Conservation (phyloP, 2,113 vertebrate species). For the Takifugu flavidus region DNA sequence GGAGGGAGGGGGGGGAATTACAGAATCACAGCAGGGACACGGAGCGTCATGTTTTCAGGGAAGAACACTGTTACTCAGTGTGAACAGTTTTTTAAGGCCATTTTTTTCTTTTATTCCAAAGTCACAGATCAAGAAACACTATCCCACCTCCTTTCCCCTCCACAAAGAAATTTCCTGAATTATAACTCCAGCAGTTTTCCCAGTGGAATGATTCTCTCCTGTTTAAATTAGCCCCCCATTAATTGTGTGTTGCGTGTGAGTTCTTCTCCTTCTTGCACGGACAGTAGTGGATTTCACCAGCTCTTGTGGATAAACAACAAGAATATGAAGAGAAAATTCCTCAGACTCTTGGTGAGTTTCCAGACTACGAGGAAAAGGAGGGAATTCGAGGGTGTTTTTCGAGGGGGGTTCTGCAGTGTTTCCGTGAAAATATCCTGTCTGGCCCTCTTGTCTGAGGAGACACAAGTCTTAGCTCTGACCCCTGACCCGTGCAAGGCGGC, state of each 20-base stretch:
- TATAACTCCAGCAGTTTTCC: neutral
- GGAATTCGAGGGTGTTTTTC: conserved; percentile 45
- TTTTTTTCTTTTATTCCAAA: no score
- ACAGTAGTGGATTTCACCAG: conserved; percentile 34
- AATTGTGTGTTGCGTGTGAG: conserved; percentile 11
- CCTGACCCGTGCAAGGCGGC: conserved; percentile 55
- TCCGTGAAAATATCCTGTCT: conserved; percentile 69
- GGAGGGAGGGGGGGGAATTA: neutral
- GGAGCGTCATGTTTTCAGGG: neutral
- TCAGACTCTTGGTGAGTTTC: conserved; percentile 35
- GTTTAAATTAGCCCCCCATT: neutral
- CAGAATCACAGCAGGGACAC: neutral
- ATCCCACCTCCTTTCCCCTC: conserved; percentile 16
- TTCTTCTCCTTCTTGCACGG: conserved; percentile 33
- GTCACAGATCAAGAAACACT: conserved; percentile 28
- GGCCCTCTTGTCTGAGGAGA: conserved; percentile 64
- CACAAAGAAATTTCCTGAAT: conserved; percentile 26
- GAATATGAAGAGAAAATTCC: conserved; percentile 60
- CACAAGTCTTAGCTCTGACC: conserved; percentile 68
- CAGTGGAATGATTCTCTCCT: no score
- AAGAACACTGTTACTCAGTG: neutral
- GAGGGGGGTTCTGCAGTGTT: conserved; percentile 60
- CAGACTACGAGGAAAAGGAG: conserved; percentile 47
- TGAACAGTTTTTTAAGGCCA: no score
- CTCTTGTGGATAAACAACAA: conserved; percentile 57